These are phyloP conservation scores for Phainopepla nitens DNA, from an alignment of 2,113 vertebrate species.

Conservation along the genomic window DNA sequence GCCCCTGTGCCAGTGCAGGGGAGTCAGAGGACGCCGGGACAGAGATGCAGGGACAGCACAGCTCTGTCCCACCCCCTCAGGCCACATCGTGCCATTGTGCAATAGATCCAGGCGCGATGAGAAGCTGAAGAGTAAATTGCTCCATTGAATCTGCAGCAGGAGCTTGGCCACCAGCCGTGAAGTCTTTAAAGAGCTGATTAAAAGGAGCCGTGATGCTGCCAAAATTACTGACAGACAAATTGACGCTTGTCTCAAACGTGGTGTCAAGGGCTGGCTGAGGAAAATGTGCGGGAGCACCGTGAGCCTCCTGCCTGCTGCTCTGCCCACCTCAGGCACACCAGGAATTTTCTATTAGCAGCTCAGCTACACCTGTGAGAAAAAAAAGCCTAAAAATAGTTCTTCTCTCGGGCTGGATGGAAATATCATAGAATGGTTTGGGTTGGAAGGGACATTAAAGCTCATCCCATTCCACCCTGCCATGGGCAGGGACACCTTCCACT, in stretches of 20 bases:
- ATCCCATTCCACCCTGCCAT: rapidly evolving
- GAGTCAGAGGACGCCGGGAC: not conserved
- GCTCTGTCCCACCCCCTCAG: not conserved
- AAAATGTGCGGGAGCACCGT: rapidly evolving
- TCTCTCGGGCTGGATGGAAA: not conserved
- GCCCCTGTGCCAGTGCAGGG: not conserved
- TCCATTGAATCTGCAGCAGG: not conserved
- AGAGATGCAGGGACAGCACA: not conserved
- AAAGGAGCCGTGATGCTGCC: slow-evolving; percentile 24
- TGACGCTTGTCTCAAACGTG: not conserved
- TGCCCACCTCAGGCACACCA: not conserved
- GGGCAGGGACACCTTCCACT: not conserved
- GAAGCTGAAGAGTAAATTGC: not conserved
- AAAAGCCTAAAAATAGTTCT: not conserved
- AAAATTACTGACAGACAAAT: not conserved
- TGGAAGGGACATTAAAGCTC: not conserved
- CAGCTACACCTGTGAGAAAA: not conserved
- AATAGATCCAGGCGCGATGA: rapidly evolving
- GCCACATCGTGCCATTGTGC: rapidly evolving
- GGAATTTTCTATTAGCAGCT: not conserved
- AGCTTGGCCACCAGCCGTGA: not conserved
- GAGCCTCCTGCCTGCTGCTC: not conserved
- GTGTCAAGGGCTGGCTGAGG: not conserved
- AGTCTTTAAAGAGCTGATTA: slow-evolving; percentile 5
- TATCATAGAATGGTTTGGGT: not conserved